These are phyloP conservation scores for Cenopis cana DNA, from an alignment of 2,888 invertebrate genomes.

Conservation along the genomic window DNA sequence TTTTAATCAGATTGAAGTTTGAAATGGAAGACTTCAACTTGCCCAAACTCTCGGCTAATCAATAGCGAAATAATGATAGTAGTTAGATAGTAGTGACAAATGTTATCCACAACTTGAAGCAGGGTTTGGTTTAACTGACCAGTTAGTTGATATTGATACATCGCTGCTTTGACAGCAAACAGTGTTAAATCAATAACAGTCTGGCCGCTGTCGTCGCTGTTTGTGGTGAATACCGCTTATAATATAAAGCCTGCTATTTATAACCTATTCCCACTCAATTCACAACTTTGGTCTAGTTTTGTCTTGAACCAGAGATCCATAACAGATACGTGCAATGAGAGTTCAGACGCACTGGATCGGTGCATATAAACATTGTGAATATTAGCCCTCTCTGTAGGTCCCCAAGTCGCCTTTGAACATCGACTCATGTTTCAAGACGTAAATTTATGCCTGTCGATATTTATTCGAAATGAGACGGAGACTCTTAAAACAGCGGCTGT, in stretches of 20 bases:
- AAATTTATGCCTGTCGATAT: slow-evolving; percentile 34
- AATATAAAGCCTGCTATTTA: slow-evolving; percentile 21
- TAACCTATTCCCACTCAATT: neutral
- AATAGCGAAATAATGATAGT: slow-evolving; percentile 13
- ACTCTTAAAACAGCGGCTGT: slow-evolving; percentile 26
- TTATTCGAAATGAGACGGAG: slow-evolving; percentile 17
- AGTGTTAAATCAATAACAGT: slow-evolving; percentile 54
- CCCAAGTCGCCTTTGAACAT: slow-evolving; percentile 26
- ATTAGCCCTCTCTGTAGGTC: neutral
- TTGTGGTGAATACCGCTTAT: slow-evolving; percentile 27
- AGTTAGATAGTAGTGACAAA: slow-evolving; percentile 17
- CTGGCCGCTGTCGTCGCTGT: slow-evolving; percentile 37
- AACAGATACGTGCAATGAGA: neutral
- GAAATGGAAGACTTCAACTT: neutral
- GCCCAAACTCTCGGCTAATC: neutral
- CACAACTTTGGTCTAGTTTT: neutral
- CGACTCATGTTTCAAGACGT: slow-evolving; percentile 26
- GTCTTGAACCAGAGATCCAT: neutral
- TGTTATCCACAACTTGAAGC: slow-evolving; percentile 24
- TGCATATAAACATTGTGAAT: neutral
- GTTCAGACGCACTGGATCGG: neutral
- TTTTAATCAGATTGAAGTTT: neutral
- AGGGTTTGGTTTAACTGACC: slow-evolving; percentile 33
- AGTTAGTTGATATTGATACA: slow-evolving; percentile 52
- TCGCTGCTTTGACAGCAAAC: slow-evolving; percentile 49